Evolutionary conservation across 2,113 vertebrate species (phyloP), one percentile per base, ranked within the genome.

Genomic region (Puntigrus tetrazona): DNA sequence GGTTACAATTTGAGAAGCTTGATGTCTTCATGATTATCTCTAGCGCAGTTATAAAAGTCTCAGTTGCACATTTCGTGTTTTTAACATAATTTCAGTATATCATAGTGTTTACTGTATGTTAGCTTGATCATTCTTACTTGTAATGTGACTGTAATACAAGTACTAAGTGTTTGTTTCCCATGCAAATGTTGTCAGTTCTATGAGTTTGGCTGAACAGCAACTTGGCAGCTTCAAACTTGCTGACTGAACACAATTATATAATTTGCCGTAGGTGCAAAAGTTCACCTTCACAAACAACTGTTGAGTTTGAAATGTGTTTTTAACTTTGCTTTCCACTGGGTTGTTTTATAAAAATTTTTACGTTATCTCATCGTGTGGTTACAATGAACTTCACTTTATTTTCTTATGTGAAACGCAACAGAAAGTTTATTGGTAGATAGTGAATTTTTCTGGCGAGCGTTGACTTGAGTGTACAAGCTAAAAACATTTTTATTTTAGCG

Each of bases 161-260:
- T 45, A 75, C 38, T 22, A 59, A 38, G 20, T 29, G 73, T 87
- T 69, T 63, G 27, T 84, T 81, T 87, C 36, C 55, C 36, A 27
- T 75, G 69, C 43, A 52, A 27, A 63, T 67, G 59, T 50, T 55
- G 2, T 50, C 79, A 36, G 57, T 81, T 63, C 41, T 52, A 65
- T 43, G 75, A 38, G 29, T 81, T 85, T 85, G 76, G 7, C 72
- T 75, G 3, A 74, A 74, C 61, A 70, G 77, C 9, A 81, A 74
- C 27, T 77, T 63, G 36, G 18, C 36, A 72, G 50, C 38, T 25
- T 6, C 11, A 7, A 81, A 81, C 45, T 65, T 82, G 78, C 84
- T 86, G 84, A 86, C 78, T 29, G 41, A 45, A 55, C 57, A 67
- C 52, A 82, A 77, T 69, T 50, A 65, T 69, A 41, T 81, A 77